These are phyloP conservation scores for Pithecia hirsuta DNA, from an alignment of 2,797 vertebrate species.

Conservation along the genomic window DNA sequence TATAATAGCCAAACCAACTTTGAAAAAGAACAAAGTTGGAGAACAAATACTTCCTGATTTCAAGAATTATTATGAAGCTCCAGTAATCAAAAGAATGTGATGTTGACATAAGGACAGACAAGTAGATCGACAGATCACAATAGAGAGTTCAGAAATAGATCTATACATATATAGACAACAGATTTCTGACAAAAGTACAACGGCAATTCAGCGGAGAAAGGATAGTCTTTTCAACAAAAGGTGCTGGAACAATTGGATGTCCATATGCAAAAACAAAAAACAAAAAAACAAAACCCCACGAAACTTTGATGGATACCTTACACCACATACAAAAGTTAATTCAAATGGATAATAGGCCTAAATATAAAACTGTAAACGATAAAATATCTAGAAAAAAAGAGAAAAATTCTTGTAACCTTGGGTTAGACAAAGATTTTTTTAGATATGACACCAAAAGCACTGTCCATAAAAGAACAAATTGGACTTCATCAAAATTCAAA, in stretches of 20 bases:
- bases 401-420: neutral
- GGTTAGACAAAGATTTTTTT: neutral
- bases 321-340: neutral
- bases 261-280: neutral
- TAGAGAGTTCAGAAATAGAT: neutral
- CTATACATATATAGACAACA: neutral
- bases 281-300: neutral
- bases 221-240: constrained; percentile 39
- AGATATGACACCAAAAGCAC: constrained; percentile 12
- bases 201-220: constrained; percentile 40
- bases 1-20: constrained; percentile 8
- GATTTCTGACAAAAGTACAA: constrained; percentile 41
- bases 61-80: neutral
- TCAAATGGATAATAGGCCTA: constrained; percentile 27
- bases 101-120: neutral
- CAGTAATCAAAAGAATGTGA: constrained; percentile 35
- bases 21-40: constrained; percentile 37
- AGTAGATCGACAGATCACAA: neutral
- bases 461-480: constrained; percentile 44
- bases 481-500: constrained; percentile 62
- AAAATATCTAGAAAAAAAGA: constrained; percentile 13
- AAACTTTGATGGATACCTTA: neutral
- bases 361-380: constrained; percentile 29
- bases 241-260: neutral
- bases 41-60: constrained; percentile 43